phyloP scores from a whole-genome alignment of 1,140 invertebrate species.

The Drosophila bocki region DNA sequence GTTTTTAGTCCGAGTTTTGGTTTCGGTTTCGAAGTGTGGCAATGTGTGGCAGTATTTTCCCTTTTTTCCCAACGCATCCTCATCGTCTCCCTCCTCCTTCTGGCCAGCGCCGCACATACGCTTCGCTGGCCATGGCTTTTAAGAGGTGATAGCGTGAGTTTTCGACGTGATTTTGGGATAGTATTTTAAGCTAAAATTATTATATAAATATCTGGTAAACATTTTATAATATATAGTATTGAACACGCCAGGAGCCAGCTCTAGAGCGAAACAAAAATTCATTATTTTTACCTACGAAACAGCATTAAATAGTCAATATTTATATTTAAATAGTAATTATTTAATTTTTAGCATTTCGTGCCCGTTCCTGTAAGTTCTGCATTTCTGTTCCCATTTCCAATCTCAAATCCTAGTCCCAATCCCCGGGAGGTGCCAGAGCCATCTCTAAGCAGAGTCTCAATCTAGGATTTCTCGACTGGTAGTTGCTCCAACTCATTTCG shows the following conservation, averaged over 20 bases:
- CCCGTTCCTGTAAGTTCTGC: neutral
- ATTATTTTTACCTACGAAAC: too few relatives aligned
- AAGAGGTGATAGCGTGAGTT: constrained; percentile 24
- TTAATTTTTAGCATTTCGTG: neutral
- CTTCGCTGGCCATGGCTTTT: constrained; percentile 36
- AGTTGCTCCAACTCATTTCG: constrained; percentile 46
- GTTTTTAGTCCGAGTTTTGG: constrained; percentile 41
- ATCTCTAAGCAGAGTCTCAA: constrained; percentile 25
- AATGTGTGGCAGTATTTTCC: constrained; percentile 61
- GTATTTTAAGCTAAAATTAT: neutral
- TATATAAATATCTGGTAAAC: neutral
- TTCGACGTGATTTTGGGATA: neutral
- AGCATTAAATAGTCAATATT: too few relatives aligned
- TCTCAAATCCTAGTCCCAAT: neutral
- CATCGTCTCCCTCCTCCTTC: neutral
- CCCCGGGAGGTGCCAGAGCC: neutral
- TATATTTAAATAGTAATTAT: too few relatives aligned
- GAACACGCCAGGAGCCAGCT: neutral
- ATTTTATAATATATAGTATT: neutral
- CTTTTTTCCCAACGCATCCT: constrained; percentile 23
- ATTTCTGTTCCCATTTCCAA: neutral
- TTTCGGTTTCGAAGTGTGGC: constrained; percentile 73
- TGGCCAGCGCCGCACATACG: constrained; percentile 69
- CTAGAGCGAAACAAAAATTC: neutral
- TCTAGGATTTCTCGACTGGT: constrained; percentile 21